Base-by-base conservation (phyloP, 2,797 vertebrate species). In the Ceyx erithaca region DNA sequence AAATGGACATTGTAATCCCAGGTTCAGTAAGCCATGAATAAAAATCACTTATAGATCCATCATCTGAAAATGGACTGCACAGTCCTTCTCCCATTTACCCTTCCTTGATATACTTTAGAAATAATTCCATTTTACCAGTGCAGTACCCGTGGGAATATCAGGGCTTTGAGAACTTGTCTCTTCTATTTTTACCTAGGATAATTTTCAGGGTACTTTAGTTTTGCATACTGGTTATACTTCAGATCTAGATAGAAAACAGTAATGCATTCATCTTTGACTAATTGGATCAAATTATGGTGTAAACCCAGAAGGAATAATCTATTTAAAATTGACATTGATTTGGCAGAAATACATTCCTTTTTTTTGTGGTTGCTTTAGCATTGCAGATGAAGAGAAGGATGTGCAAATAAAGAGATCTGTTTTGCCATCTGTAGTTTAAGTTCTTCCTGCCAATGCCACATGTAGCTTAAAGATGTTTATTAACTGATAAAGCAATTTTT, bases 401-500 rank as follows among this genome's bases (percentile, higher is more conserved):
- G 95, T 97, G 96, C 91, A 97, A 97, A 97, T 97, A 97, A 97
- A 97, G 97, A 97, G 96, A 97, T 97, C 97, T 97, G 97, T 87
- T 98, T 95, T 87, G 49, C 97, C 97, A 97, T 98, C 97, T 98
- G 98, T 95, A 97, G 96, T 96, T 97, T 97, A 94, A 94, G 75
- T 93, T 97, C 90, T 87, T 96, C 76, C 94, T 97, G 96, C 97
- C 97, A 97, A 78, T 87, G 91, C 93, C 93, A 96, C 95, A 88
- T 90, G 72, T 90, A 97, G 77, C 78, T 93, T 94, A 95, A 95
- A 96, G 88, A 96, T 97, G 95, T 96, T 96, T 97, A 96, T 90
- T 96, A 97, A 97, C 67, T 86, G 89, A 48, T 67, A 84, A 84
- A 87, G 59, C 45, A 83, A 25, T 77, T 85, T 81, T 95, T 6